Conservation (phyloP, 1,140 invertebrate genomes). For the Andrena cerasifolii region DNA sequence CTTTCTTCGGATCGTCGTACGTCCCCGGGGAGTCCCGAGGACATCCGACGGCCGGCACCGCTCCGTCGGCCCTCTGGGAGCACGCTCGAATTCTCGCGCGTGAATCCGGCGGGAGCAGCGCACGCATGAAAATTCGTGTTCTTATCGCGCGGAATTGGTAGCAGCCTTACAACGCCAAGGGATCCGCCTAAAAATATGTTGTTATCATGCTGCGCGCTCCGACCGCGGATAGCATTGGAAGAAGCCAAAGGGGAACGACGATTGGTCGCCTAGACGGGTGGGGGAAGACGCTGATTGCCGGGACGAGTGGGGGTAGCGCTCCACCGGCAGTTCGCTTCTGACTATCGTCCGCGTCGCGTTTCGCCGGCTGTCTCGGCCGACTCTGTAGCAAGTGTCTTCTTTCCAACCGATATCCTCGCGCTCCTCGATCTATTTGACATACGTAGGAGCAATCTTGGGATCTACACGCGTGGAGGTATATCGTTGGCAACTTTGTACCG, state of each 20-base stretch:
- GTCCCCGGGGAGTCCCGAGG: no score
- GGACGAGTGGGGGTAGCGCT: conserved; percentile 48
- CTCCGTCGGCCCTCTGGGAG: not conserved
- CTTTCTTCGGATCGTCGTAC: no score
- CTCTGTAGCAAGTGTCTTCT: no score
- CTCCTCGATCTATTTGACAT: no score
- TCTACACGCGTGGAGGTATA: no score
- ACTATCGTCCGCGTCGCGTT: conserved; percentile 50
- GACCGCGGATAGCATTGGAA: conserved; percentile 42
- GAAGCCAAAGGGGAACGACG: conserved; percentile 42
- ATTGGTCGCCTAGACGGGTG: conserved; percentile 43
- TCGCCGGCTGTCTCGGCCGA: not conserved
- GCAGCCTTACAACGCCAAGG: conserved; percentile 14
- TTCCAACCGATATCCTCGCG: no score
- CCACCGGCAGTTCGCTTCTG: conserved; percentile 55
- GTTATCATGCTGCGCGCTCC: conserved; percentile 58
- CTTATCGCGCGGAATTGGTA: conserved; percentile 35
- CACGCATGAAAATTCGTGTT: conserved; percentile 16
- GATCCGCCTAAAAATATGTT: conserved; percentile 50
- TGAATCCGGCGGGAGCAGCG: not conserved
- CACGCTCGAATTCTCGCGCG: conserved; percentile 24
- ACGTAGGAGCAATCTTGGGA: no score
- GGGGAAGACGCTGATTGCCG: conserved; percentile 52
- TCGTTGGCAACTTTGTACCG: no score
- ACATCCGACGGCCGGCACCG: not conserved